A percentile compares a stretch with the other conserved stretches of the same genome.
phyloP scores from a whole-genome alignment of 2,797 vertebrate genomes.

The Hybognathus amarus region DNA sequence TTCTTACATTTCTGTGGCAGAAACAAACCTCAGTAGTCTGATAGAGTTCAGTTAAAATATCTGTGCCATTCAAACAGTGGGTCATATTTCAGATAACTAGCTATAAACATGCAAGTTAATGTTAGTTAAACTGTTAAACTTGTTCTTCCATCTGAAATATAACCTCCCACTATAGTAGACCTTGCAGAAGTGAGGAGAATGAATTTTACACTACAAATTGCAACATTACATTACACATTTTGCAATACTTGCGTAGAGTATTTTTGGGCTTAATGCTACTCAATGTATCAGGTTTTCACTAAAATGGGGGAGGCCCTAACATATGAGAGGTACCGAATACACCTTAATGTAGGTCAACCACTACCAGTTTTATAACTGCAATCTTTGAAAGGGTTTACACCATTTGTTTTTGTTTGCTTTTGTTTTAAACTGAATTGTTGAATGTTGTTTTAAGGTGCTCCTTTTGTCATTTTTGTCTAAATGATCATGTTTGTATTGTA shows the following conservation, averaged over 20 bases:
- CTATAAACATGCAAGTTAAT: neutral
- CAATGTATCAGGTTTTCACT: conserved; percentile 40
- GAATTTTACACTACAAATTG: neutral
- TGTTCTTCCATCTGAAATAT: neutral
- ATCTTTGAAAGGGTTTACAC: conserved; percentile 51
- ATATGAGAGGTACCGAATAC: conserved; percentile 29
- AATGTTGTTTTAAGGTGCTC: conserved; percentile 15
- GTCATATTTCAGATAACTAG: neutral
- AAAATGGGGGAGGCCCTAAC: conserved; percentile 30
- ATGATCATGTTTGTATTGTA: conserved; percentile 47
- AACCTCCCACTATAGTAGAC: neutral
- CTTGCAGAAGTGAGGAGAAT: neutral
- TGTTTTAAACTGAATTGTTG: conserved; percentile 22
- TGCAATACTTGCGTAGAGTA: conserved; percentile 7
- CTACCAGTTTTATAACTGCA: conserved; percentile 47
- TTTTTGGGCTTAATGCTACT: conserved; percentile 29
- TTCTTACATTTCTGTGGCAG: neutral
- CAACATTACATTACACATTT: neutral
- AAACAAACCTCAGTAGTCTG: neutral
- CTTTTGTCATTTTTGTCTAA: conserved; percentile 42
- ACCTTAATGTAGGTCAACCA: conserved; percentile 51
- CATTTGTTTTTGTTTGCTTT: conserved; percentile 27
- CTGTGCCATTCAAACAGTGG: neutral
- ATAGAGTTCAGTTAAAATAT: conserved; percentile 4
- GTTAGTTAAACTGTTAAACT: too few relatives aligned